Percentiles rank a stretch among this genome's conserved stretches.
Conservation (phyloP, 2,797 vertebrate genomes). For the Rhynchotus rufescens region DNA sequence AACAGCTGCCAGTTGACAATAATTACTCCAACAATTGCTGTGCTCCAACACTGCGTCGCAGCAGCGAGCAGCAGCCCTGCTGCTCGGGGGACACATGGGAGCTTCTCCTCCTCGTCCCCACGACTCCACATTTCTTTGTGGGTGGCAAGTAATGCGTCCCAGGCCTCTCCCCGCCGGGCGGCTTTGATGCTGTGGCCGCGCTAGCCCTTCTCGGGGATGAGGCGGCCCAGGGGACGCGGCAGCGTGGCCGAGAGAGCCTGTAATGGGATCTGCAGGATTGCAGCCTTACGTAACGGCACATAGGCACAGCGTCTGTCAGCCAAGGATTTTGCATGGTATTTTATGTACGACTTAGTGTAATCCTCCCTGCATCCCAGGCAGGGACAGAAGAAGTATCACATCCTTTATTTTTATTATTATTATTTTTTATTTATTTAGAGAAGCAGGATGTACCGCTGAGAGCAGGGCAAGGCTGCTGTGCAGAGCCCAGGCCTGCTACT, state of each 20-base stretch:
- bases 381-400: neutral
- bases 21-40: conserved; percentile 7
- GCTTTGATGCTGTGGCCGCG: conserved; percentile 11
- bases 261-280: conserved; percentile 15
- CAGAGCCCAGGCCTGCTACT: conserved; percentile 14
- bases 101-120: neutral
- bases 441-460: neutral
- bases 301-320: conserved; percentile 30
- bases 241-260: neutral
- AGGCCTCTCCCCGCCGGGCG: conserved; percentile 35
- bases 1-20: conserved; percentile 63
- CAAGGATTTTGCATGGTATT: conserved; percentile 6
- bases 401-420: neutral
- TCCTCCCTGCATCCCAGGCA: neutral
- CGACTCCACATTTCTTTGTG: conserved; percentile 15
- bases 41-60: too few species aligned
- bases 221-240: neutral
- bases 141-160: conserved; percentile 50
- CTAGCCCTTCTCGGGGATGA: neutral
- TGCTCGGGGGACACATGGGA: conserved; percentile 2
- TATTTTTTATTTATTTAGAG: neutral
- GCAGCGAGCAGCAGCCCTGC: neutral
- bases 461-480: neutral
- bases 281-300: conserved; percentile 31
- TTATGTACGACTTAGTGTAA: conserved; percentile 27